Percentiles rank a stretch among this genome's conserved stretches.
Conservation (phyloP, 2,797 vertebrate species). For the Myotis myotis region DNA sequence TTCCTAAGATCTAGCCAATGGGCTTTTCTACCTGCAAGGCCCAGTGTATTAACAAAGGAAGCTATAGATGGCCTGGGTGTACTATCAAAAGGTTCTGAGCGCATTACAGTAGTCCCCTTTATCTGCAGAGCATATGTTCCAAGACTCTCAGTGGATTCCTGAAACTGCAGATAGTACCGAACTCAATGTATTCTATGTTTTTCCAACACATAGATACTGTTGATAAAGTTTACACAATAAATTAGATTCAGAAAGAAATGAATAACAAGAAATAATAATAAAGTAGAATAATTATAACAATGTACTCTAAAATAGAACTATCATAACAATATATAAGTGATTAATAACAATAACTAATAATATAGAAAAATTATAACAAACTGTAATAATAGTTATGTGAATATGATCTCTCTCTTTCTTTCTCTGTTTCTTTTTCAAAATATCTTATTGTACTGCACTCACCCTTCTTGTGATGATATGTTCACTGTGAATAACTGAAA, state of each 20-base stretch:
- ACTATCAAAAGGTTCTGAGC: not conserved
- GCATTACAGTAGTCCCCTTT: not conserved
- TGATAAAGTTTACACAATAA: not conserved
- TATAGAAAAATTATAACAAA: not conserved
- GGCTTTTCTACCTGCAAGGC: not conserved
- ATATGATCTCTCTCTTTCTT: not conserved
- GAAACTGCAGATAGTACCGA: not conserved
- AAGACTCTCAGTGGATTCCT: not conserved
- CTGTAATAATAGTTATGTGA: not conserved
- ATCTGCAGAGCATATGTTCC: not conserved
- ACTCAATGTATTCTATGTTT: not conserved
- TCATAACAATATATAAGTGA: not conserved
- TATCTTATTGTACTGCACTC: not conserved
- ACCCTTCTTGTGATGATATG: not conserved
- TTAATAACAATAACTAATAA: not conserved
- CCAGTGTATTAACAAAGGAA: not conserved
- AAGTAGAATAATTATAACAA: not conserved
- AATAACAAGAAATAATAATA: not conserved
- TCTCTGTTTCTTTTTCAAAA: not conserved
- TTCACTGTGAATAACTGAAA: not conserved
- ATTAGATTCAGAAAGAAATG: not conserved
- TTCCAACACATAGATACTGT: not conserved
- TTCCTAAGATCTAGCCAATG: not conserved
- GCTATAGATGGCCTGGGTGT: no score
- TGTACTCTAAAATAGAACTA: not conserved